Evolutionary conservation across 2,113 vertebrate genomes (phyloP).

Genomic region (Callionymus lyra): DNA sequence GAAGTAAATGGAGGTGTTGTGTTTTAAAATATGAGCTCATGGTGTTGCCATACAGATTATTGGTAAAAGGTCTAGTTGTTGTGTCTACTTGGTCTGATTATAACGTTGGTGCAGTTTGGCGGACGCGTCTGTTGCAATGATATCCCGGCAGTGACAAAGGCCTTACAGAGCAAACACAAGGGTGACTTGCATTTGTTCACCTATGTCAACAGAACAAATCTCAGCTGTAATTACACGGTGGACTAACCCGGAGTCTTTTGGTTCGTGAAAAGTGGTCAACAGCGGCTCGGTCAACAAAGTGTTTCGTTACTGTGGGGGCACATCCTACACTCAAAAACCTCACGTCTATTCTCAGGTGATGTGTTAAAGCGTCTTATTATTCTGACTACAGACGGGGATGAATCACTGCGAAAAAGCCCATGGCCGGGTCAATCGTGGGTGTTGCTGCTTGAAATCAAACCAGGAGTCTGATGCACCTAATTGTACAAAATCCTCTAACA

Average conservation of each 20-base stretch:
- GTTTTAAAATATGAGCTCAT: too few species aligned
- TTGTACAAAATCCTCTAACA: too few species aligned
- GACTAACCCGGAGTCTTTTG: conserved; percentile 9
- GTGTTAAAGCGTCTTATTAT: too few species aligned
- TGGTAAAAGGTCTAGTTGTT: neutral
- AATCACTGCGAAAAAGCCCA: too few species aligned
- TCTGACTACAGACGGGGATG: too few species aligned
- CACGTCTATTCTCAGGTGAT: too few species aligned
- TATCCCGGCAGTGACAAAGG: conserved; percentile 1
- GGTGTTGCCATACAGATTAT: neutral
- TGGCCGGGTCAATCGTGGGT: too few species aligned
- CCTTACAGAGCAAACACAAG: conserved; percentile 9
- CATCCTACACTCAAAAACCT: too few species aligned
- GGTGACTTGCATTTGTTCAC: conserved; percentile 42
- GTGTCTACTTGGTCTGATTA: neutral
- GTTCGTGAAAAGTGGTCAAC: conserved; percentile 21
- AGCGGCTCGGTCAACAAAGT: conserved; percentile 13
- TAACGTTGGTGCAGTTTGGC: neutral
- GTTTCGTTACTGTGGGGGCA: too few species aligned
- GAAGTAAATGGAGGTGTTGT: conserved; percentile 11
- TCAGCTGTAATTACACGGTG: conserved; percentile 34
- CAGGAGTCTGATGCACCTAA: too few species aligned
- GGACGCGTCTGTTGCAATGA: neutral
- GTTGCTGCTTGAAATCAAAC: too few species aligned
- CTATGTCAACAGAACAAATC: conserved; percentile 41